Evolutionary conservation across 2,797 vertebrate species (phyloP).

Genomic region (Psittacula echo): DNA sequence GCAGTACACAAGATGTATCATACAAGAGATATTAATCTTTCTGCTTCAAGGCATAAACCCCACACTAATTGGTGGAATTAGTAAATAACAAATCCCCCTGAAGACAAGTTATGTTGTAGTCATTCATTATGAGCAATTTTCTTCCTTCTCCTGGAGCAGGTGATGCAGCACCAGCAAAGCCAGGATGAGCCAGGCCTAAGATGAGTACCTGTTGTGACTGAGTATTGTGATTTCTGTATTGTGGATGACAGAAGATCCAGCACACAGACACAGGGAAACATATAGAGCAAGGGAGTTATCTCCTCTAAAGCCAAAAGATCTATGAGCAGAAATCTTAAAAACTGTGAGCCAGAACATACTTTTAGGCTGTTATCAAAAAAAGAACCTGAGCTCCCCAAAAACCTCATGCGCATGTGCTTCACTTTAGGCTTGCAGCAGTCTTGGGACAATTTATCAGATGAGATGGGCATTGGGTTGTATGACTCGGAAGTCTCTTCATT

Average conservation of each 20-base stretch:
- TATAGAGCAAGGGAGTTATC: background rate
- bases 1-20: conserved; percentile 31
- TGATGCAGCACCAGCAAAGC: background rate
- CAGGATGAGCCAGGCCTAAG: background rate
- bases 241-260: background rate
- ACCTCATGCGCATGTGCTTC: background rate
- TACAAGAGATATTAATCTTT: conserved; percentile 37
- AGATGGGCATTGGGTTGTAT: background rate
- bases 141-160: background rate
- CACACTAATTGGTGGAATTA: conserved; percentile 48
- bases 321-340: background rate
- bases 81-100: conserved; percentile 38
- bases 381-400: background rate
- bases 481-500: background rate
- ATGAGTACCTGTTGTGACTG: rapidly evolving
- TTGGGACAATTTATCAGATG: background rate
- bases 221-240: background rate
- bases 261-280: background rate
- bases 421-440: background rate
- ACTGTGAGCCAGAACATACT: background rate
- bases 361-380: background rate
- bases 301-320: background rate
- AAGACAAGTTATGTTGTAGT: conserved; percentile 20
- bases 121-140: background rate
- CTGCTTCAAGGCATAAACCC: conserved; percentile 39